Evolutionary conservation across 37 sponge, comb jelly and placozoan genomes (phyloP), one percentile per base, ranked within the genome.

Genomic region (Geodia barretti): DNA sequence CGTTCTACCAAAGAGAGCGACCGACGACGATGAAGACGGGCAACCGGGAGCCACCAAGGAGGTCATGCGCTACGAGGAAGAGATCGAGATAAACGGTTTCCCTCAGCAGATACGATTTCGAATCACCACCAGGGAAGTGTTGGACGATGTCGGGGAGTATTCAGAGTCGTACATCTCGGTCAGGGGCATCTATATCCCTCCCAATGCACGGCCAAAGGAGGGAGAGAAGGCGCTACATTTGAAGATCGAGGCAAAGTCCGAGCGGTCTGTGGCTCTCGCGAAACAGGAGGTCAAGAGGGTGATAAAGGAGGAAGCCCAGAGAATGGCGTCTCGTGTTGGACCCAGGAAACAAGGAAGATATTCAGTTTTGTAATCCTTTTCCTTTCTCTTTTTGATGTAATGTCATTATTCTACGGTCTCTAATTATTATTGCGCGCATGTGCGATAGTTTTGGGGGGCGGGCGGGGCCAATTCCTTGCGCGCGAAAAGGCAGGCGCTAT

Each of bases 51-150:
- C 63, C 2, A 36, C 19, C 9, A 41, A 65, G 21, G 66, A 69
- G 54, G 24, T 74, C 62, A 33, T 86, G 43, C 84, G 86, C 63
- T 91, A 84, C n/a, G 84, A 84, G 60, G 99, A 96, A 26, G 97
- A 95, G 70, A 83, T 98, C 11, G 96, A 94, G 74, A 98, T 98
- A 39, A 98, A 98, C 70, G 93, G 91, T 37, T 91, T 98, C 75
- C 99, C 99, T 5, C 99, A 98, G 69, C 94, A 93, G 80, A 96
- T 93, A 24, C 79, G 99, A 35, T 98, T 89, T 62, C 74, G 86
- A 14, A 79, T 95, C 73, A 92, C 95, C 0, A 89, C 88, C 21
- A 73, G 93, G 39, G 98, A 98, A 72, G 87, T 91, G 30, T 81
- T 95, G 42, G 98, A 95, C 59, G 80, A 90, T 34, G 88, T 98